phyloP scores from a whole-genome alignment of 2,797 vertebrate species.

The Acanthis flammea region DNA sequence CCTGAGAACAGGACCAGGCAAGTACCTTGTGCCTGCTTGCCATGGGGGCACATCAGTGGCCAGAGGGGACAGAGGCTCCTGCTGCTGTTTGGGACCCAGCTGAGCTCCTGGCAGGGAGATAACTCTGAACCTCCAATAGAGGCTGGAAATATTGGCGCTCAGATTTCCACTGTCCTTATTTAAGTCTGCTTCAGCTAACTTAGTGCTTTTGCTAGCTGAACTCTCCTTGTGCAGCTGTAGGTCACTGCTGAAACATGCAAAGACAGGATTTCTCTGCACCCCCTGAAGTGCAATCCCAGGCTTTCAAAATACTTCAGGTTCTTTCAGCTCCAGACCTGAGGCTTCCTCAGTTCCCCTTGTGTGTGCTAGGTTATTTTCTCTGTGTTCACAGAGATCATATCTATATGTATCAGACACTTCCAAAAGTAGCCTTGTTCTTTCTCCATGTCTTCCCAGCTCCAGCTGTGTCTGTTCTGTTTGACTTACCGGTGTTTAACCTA shows the following conservation, averaged over 20 bases:
- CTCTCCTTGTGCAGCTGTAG: background rate
- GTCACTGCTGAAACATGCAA: background rate
- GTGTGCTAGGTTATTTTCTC: background rate
- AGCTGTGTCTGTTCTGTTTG: background rate
- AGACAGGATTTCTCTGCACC: background rate
- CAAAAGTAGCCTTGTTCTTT: background rate
- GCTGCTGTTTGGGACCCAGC: background rate
- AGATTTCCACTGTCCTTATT: background rate
- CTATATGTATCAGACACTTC: background rate
- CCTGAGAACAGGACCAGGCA: background rate
- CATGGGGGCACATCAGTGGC: accelerated
- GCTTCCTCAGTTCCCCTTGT: background rate
- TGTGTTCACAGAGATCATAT: background rate
- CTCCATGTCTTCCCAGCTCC: background rate
- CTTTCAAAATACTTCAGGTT: background rate
- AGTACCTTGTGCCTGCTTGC: background rate
- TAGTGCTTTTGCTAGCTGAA: background rate
- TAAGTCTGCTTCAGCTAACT: background rate
- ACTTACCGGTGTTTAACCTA: background rate
- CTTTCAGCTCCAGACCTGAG: background rate
- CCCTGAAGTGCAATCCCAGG: background rate
- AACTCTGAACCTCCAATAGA: background rate
- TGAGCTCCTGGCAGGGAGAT: background rate
- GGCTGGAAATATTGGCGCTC: background rate
- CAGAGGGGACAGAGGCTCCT: accelerated